These are phyloP conservation scores for Lucifuga dentata DNA, from an alignment of 2,113 vertebrate species.

Conservation along the genomic window DNA sequence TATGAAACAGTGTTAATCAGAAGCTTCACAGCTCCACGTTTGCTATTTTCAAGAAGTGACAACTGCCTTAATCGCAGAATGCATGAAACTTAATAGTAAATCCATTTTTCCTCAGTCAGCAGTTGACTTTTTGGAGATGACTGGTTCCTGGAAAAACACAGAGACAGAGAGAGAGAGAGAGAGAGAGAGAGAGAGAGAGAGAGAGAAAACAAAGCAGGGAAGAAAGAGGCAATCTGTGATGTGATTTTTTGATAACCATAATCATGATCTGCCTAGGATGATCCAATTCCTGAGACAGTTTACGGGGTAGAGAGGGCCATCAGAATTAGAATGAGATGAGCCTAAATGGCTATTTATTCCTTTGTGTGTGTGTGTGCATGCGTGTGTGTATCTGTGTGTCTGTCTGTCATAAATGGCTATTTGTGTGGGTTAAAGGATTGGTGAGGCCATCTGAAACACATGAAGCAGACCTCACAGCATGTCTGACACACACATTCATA, in stretches of 20 bases:
- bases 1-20: background rate
- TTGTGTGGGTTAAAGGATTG: slow-evolving; percentile 96
- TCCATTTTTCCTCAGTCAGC: slow-evolving; percentile 21
- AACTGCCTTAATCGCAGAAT: background rate
- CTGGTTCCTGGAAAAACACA: slow-evolving; percentile 29
- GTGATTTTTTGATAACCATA: slow-evolving; percentile 92
- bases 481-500: slow-evolving; percentile 12
- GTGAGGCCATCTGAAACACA: slow-evolving; percentile 90
- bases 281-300: slow-evolving; percentile 96
- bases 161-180: slow-evolving; percentile 16
- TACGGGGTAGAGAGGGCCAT: slow-evolving; percentile 89
- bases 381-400: slow-evolving; percentile 31
- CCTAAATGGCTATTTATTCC: slow-evolving; percentile 82
- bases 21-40: background rate
- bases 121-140: slow-evolving; percentile 43
- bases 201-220: slow-evolving; percentile 54
- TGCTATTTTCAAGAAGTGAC: background rate
- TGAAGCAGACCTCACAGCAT: slow-evolving; percentile 77
- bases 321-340: slow-evolving; percentile 98
- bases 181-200: slow-evolving; percentile 20
- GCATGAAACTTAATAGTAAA: slow-evolving; percentile 12
- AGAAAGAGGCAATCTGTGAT: slow-evolving; percentile 85
- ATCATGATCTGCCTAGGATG: slow-evolving; percentile 89
- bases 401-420: slow-evolving; percentile 91
- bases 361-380: background rate